Conservation (phyloP, 2,797 vertebrate species). For the Bovichtus variegatus region DNA sequence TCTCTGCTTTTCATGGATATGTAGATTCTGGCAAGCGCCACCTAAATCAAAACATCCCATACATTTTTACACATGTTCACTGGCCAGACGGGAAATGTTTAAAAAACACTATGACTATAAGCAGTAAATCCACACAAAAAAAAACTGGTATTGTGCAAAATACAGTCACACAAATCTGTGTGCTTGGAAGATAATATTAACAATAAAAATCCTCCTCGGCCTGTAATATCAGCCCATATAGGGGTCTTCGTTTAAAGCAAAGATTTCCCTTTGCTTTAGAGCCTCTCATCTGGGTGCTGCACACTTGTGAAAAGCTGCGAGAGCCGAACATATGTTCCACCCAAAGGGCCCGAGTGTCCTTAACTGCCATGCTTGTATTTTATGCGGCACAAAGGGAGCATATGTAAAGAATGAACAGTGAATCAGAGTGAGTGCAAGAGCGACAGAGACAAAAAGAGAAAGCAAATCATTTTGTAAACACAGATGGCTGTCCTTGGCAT, state of each 20-base stretch:
- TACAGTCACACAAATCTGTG: constrained; percentile 21
- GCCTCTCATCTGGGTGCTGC: constrained; percentile 62
- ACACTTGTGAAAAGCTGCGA: constrained; percentile 70
- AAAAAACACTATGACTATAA: constrained; percentile 54
- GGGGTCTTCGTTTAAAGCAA: constrained; percentile 65
- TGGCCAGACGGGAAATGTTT: constrained; percentile 39
- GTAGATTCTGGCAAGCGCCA: constrained; percentile 61
- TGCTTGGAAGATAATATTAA: constrained; percentile 58
- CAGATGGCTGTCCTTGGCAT: constrained; percentile 85
- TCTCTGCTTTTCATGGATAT: constrained; percentile 43
- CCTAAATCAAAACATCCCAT: constrained; percentile 72
- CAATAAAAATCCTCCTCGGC: constrained; percentile 50
- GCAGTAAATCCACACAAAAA: constrained; percentile 58
- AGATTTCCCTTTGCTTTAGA: constrained; percentile 43
- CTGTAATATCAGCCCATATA: constrained; percentile 57
- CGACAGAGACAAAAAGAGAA: constrained; percentile 75
- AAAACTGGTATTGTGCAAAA: constrained; percentile 50
- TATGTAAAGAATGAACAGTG: constrained; percentile 83
- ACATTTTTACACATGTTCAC: constrained; percentile 48
- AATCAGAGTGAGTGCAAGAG: constrained; percentile 77
- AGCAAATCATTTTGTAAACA: constrained; percentile 82
- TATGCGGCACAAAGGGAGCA: constrained; percentile 80
- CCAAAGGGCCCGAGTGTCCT: constrained; percentile 77
- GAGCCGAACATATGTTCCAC: constrained; percentile 79
- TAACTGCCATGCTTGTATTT: constrained; percentile 78